Conservation (phyloP, 2,113 vertebrate species). For the Lampris megalopsis region DNA sequence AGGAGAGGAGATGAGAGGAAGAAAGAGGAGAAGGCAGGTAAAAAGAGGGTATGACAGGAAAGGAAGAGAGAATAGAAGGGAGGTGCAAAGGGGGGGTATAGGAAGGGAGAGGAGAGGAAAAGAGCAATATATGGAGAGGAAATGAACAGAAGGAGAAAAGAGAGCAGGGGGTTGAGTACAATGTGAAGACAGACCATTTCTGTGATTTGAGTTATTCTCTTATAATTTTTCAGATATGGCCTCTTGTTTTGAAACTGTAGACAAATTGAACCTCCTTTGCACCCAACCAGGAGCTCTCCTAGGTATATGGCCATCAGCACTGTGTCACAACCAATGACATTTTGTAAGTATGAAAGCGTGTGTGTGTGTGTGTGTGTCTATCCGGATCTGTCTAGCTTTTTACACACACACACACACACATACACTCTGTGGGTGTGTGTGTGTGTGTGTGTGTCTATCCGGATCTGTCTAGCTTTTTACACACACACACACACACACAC, state of each 20-base stretch:
- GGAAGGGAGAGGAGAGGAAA: not conserved
- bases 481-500: no score
- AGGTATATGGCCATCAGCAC: slow-evolving; percentile 21
- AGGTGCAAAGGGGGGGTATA: not conserved
- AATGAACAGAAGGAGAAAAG: not conserved
- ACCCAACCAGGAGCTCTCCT: slow-evolving; percentile 10
- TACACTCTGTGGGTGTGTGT: no score
- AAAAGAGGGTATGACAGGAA: not conserved
- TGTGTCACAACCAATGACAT: slow-evolving; percentile 37
- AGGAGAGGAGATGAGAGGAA: not conserved
- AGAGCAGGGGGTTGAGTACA: not conserved
- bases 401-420: no score
- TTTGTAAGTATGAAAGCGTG: slow-evolving; percentile 40
- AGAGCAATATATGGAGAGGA: not conserved
- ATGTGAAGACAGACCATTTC: not conserved
- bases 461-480: no score
- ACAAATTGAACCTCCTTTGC: slow-evolving; percentile 11
- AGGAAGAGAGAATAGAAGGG: not conserved
- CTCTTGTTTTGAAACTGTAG: slow-evolving; percentile 18
- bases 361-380: slow-evolving; percentile 36
- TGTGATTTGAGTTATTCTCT: slow-evolving; percentile 12
- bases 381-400: no score
- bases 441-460: slow-evolving; percentile 20
- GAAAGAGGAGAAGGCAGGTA: not conserved
- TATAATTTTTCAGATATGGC: not conserved